Evolutionary conservation across 2,888 invertebrate genomes (phyloP).

Genomic region (Merodon equestris): DNA sequence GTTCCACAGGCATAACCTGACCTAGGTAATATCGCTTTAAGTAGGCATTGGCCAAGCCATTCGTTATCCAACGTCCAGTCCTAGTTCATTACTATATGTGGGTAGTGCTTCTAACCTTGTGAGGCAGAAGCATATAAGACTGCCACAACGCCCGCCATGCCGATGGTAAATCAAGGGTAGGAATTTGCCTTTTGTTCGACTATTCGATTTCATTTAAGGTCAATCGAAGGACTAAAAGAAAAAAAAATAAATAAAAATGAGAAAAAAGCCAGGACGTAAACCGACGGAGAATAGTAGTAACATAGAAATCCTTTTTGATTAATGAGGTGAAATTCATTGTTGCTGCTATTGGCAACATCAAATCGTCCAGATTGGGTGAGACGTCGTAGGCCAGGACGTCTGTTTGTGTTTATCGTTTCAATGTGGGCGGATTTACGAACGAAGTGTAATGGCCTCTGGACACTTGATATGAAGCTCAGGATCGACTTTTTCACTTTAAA

Average conservation of each 20-base stretch:
- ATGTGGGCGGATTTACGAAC: neutral
- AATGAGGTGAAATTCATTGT: constrained; percentile 45
- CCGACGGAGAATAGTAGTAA: neutral
- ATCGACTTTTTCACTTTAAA: too few species aligned
- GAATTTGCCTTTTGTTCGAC: constrained; percentile 31
- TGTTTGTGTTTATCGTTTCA: neutral
- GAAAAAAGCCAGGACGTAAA: constrained; percentile 26
- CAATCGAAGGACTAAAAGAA: constrained; percentile 1
- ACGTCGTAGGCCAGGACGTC: constrained; percentile 1
- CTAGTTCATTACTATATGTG: constrained; percentile 20
- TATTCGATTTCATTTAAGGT: constrained; percentile 25
- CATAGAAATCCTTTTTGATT: constrained; percentile 46
- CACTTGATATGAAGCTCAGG: too few species aligned
- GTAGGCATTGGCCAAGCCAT: constrained; percentile 1
- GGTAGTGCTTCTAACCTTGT: neutral
- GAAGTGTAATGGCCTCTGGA: too few species aligned
- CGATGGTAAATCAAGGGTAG: neutral
- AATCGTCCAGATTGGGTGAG: constrained; percentile 1
- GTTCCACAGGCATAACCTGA: constrained; percentile 17
- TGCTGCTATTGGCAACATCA: constrained; percentile 15
- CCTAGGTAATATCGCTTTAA: constrained; percentile 28
- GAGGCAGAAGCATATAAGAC: too few species aligned
- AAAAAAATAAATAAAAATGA: neutral
- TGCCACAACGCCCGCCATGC: too few species aligned
- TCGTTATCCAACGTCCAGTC: neutral